phyloP scores from a whole-genome alignment of 2,797 vertebrate species.

The Peromyscus eremicus region DNA sequence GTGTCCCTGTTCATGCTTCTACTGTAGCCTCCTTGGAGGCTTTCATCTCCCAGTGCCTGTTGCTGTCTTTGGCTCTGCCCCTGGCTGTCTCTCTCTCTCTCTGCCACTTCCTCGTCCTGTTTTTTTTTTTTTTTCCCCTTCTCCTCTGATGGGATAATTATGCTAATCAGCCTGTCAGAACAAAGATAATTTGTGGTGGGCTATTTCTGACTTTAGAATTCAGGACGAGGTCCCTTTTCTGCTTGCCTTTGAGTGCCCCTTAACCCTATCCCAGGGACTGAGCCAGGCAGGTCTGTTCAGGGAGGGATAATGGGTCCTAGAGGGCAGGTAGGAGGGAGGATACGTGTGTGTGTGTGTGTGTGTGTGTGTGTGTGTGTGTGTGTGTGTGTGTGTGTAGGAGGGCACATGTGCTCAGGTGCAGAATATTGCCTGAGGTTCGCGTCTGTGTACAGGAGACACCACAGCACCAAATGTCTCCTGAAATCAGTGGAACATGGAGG shows the following conservation, averaged over 20 bases:
- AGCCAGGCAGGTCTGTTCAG: not conserved
- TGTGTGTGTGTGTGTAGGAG: not conserved
- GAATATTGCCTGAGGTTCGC: not conserved
- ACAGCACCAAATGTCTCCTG: not conserved
- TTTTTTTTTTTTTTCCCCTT: not conserved
- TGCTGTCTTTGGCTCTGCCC: conserved; percentile 72
- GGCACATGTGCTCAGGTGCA: no score
- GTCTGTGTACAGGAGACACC: not conserved
- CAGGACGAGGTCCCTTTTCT: conserved; percentile 64
- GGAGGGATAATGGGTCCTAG: not conserved
- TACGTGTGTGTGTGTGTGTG: not conserved
- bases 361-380: not conserved
- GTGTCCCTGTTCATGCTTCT: not conserved
- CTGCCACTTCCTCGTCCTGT: conserved; percentile 70
- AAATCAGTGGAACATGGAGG: not conserved
- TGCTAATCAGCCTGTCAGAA: conserved; percentile 84
- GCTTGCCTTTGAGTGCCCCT: conserved; percentile 54
- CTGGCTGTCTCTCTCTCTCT: conserved; percentile 63
- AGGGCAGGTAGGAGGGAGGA: not conserved
- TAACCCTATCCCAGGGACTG: not conserved
- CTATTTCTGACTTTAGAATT: conserved; percentile 79
- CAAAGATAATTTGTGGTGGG: conserved; percentile 82
- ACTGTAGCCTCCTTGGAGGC: not conserved
- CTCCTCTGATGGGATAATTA: conserved; percentile 83
- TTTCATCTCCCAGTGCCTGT: not conserved